Base-by-base conservation (phyloP, 2,888 invertebrate species). In the Lasioglossum malachurum region DNA sequence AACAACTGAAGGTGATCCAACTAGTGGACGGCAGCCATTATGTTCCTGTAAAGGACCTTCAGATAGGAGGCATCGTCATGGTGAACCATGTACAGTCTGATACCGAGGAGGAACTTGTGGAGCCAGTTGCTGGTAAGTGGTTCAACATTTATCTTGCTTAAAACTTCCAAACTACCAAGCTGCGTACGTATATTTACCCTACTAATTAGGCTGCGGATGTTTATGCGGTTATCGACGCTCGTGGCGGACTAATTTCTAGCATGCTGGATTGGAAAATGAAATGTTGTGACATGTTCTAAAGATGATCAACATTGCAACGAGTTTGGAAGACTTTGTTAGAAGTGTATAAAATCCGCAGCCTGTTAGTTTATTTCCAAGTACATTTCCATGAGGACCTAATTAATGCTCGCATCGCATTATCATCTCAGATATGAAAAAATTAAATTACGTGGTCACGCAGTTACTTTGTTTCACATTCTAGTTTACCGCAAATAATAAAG, bases 51-150 rank as follows among this genome's bases (percentile, higher is more conserved):
- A 99, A 99, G 95, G 99, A 99, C 92, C 97, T 99, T 19, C 97
- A 97, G 38, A 98, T 98, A 93, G 99, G 99, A 41, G 99, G 99
- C 31, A 99, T 99, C 93, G 97, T 99, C 74, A 98, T 99, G 97
- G 97, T 99, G 93, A 97, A 98, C 92, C 98, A 99, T 94, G 96
- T 97, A 82, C 98, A 98, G 80, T 97, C 98, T 14, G 97, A 96
- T 0, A 96, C 97, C 89, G 97, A 97, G 80, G 98, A 99, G 94
- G 97, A 97, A 84, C 96, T 99, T 74, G 99, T 99, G 1, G 99
- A 99, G 94, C 98, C 98, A 10, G 98, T 99, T 23, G 98, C 98
- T 81, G 96, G 96, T 97, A 91, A 93, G 91, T 87, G 16, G 23
- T 71, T n/a, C 38, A 71, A 71, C 38, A 71, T 71, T 38, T n/a